phyloP scores from a whole-genome alignment of 2,888 invertebrate genomes.

The Ephialtes manifestator region DNA sequence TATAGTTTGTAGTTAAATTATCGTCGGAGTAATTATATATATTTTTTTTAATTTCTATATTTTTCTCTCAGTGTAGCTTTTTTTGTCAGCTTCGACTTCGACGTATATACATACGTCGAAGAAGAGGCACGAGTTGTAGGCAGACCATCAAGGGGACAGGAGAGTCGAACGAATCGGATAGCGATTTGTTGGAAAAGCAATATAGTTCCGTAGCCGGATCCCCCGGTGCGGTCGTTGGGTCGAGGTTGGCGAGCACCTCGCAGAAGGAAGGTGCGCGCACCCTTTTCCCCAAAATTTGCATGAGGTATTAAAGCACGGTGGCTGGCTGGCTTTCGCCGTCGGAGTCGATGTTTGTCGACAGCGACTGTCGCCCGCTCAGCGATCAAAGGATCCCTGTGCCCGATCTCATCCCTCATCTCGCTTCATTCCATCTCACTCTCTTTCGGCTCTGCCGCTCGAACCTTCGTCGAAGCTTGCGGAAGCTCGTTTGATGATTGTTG shows the following conservation, averaged over 20 bases:
- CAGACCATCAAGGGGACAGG: constrained; percentile 32
- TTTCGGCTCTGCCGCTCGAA: constrained; percentile 58
- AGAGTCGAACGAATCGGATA: constrained; percentile 79
- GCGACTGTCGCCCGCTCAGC: constrained; percentile 78
- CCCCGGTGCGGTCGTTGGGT: constrained; percentile 54
- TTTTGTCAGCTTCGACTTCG: too few relatives aligned
- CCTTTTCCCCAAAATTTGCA: constrained; percentile 85
- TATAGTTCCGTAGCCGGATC: constrained; percentile 77
- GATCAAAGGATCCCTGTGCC: constrained; percentile 84
- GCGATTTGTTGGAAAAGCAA: constrained; percentile 86
- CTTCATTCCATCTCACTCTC: constrained; percentile 54
- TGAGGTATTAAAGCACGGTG: constrained; percentile 86
- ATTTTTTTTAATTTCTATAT: too few relatives aligned
- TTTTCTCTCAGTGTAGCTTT: too few relatives aligned
- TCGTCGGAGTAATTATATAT: too few relatives aligned
- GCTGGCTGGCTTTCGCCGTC: constrained; percentile 77
- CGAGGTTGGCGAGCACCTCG: constrained; percentile 73
- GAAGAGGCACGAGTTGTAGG: constrained; percentile 10
- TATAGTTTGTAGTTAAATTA: too few relatives aligned
- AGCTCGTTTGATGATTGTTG: constrained; percentile 69
- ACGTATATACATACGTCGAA: neutral
- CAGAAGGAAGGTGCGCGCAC: constrained; percentile 71
- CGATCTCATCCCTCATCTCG: constrained; percentile 63
- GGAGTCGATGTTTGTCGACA: constrained; percentile 85
- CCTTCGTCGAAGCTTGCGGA: constrained; percentile 60